These are phyloP conservation scores for Heterotilapia buettikoferi DNA, from an alignment of 2,113 vertebrate species.

Conservation along the genomic window DNA sequence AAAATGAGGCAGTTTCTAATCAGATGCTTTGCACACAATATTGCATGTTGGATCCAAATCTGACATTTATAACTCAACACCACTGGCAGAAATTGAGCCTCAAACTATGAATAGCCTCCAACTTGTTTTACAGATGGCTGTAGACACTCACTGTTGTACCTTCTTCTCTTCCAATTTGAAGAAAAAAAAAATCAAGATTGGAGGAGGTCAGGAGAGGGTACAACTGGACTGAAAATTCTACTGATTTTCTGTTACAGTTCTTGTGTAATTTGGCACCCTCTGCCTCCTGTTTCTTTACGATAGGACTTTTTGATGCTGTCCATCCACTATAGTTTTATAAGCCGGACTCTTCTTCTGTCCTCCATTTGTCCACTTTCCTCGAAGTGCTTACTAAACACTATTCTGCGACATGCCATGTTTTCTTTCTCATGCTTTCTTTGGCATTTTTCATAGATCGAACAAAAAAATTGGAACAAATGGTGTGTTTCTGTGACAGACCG, in stretches of 20 bases:
- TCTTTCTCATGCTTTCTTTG: not conserved
- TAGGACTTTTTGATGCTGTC: not conserved
- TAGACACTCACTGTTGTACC: not conserved
- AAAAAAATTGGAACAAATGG: accelerated
- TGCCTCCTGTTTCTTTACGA: not conserved
- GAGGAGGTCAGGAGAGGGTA: not conserved
- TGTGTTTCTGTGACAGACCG: not conserved
- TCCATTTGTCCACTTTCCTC: not conserved
- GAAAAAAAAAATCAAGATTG: not conserved
- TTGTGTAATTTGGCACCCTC: not conserved
- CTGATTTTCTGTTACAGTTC: not conserved
- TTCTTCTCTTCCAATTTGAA: not conserved
- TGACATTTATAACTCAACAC: not conserved
- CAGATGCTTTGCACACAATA: not conserved
- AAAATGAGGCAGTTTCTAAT: not conserved
- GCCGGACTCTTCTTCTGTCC: not conserved
- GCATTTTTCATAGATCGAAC: not conserved
- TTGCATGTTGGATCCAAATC: not conserved
- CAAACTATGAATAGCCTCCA: not conserved
- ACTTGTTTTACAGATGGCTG: not conserved
- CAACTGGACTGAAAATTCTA: not conserved
- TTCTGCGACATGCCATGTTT: accelerated
- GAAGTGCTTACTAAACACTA: not conserved
- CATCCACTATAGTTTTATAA: not conserved
- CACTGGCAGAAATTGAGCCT: not conserved